A percentile compares a stretch with the other conserved stretches of the same genome.
phyloP scores from a whole-genome alignment of 2,113 vertebrate species.

The Azemiops feae region DNA sequence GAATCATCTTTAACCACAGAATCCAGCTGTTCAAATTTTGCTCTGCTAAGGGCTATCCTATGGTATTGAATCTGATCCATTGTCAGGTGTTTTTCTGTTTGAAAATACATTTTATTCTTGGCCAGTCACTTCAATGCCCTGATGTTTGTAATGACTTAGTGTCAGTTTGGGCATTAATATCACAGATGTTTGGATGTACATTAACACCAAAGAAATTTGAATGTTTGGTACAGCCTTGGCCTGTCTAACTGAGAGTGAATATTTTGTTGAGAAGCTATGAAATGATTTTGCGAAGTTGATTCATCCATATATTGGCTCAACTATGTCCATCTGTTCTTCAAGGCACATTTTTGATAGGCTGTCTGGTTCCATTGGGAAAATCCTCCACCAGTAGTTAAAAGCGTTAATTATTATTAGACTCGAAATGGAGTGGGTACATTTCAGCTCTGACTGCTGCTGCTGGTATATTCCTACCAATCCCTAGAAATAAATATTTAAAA shows the following conservation, averaged over 20 bases:
- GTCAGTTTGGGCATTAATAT: neutral
- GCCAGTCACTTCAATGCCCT: neutral
- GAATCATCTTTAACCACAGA: neutral
- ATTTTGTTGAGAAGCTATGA: neutral
- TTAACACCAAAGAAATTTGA: neutral
- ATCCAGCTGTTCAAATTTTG: neutral
- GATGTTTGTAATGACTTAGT: neutral
- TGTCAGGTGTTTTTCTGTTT: neutral
- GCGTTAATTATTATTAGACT: neutral
- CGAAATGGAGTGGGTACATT: neutral
- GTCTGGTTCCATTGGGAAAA: neutral
- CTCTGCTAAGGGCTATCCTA: neutral
- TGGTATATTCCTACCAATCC: neutral
- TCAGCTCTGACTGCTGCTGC: neutral
- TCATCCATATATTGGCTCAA: neutral
- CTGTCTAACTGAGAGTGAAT: neutral
- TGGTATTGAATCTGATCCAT: neutral
- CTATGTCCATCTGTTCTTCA: neutral
- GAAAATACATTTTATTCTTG: neutral
- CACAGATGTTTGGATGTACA: neutral
- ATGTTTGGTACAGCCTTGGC: neutral
- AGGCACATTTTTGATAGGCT: neutral
- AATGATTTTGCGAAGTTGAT: neutral
- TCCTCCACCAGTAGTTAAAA: neutral
- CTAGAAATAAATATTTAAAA: neutral